Conservation (phyloP, 2,797 vertebrate genomes). For the Crocodylus rhombifer region DNA sequence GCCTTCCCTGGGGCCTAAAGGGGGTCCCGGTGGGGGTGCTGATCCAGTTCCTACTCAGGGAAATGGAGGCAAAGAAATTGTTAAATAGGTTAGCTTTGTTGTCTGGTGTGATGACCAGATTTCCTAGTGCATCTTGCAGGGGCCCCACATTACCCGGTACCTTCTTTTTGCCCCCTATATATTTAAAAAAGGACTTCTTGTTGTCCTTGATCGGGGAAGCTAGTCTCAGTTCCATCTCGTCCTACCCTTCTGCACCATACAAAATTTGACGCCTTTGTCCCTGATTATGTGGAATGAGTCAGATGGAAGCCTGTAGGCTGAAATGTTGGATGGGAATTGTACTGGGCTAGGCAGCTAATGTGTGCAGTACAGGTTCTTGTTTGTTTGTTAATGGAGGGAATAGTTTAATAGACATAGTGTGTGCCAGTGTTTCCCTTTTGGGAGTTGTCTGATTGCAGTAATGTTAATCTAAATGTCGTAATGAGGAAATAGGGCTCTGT, state of each 20-base stretch:
- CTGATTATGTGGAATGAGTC: not conserved
- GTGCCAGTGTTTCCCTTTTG: rapidly evolving
- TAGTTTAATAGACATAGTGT: not conserved
- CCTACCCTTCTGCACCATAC: not conserved
- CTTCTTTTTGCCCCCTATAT: too few relatives aligned
- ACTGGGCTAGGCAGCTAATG: rapidly evolving
- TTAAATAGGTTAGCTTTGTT: too few relatives aligned
- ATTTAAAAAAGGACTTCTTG: too few relatives aligned
- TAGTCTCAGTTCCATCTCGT: too few relatives aligned
- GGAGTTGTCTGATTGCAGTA: rapidly evolving
- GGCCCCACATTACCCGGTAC: too few relatives aligned
- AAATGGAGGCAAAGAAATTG: too few relatives aligned
- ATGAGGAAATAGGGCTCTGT: rapidly evolving
- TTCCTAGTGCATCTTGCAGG: too few relatives aligned
- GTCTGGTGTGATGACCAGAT: too few relatives aligned
- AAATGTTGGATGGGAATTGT: not conserved
- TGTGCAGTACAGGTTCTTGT: not conserved
- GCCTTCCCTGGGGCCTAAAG: too few relatives aligned
- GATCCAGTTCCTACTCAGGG: too few relatives aligned
- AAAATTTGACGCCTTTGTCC: not conserved
- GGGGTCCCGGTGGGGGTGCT: too few relatives aligned
- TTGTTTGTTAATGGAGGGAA: not conserved
- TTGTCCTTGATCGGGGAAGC: too few relatives aligned
- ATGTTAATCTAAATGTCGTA: not conserved
- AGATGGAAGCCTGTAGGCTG: not conserved